Base-by-base conservation (phyloP, 2,113 vertebrate genomes). In the Hyperoodon ampullatus region DNA sequence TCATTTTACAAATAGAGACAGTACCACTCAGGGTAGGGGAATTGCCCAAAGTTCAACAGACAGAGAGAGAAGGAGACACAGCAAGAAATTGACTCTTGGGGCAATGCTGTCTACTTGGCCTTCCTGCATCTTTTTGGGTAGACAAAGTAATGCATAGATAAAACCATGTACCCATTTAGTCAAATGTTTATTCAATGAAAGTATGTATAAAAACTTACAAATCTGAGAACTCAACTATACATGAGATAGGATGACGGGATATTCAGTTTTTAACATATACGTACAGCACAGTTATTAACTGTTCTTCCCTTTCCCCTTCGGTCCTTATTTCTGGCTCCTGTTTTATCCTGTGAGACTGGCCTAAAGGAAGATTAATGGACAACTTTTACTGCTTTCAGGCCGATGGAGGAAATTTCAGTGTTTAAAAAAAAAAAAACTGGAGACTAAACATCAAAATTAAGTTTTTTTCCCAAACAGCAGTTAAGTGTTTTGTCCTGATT, bases 171-270 rank as follows among this genome's bases (percentile, higher is more conserved):
- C 94, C 93, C 98, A 95, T 98, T 98, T 98, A 98, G 97, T 98
- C 98, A 89, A 97, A 96, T 97, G 98, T 99, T 99, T 99, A 99
- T 99, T 99, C 98, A 98, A 97, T 99, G 98, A 99, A 99, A 98
- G 98, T 97, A 98, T 98, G 98, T 99, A 99, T 98, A 99, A 99
- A 99, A 99, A 98, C 98, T 98, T 99, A 99, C 98, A 99, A 99
- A 99, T 98, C 95, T 97, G 98, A 98, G 98, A 99, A 99, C 98
- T 98, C 98, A 99, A 98, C 98, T 99, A 98, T 98, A 99, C 98
- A 99, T 98, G 98, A 97, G 98, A 97, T 71, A 97, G 98, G 97
- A 98, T 97, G 98, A 97, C 1, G 71, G 96, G 96, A 72, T 98
- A 98, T 55, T 98, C 97, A 93, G 96, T 98, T 98, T 95, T 98